Evolutionary conservation across 1,140 invertebrate species (phyloP).

Genomic region (Nasonia giraulti): DNA sequence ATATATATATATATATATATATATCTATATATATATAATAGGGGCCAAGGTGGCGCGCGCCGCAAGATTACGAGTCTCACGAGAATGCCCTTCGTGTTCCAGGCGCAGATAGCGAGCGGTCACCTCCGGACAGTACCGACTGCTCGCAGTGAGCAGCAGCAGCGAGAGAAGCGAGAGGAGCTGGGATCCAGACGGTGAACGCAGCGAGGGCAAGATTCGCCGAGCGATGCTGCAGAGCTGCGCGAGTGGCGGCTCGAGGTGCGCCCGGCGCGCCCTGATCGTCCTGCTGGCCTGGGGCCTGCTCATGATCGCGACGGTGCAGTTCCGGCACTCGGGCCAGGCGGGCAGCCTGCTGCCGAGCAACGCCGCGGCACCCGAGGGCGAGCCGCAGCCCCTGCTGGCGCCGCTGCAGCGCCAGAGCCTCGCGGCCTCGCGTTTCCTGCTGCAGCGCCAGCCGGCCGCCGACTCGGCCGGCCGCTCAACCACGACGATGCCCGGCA

Average conservation of each 20-base stretch:
- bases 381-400: conserved; percentile 1
- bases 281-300: conserved; percentile 73
- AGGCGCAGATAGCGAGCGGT: conserved; percentile 30
- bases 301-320: conserved; percentile 72
- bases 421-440: conserved; percentile 67
- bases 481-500: background rate
- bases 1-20: too few species aligned
- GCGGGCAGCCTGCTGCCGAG: background rate
- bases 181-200: background rate
- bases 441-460: conserved; percentile 65
- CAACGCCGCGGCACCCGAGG: conserved; percentile 29
- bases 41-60: too few species aligned
- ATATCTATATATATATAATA: too few species aligned
- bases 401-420: conserved; percentile 65
- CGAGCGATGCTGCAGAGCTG: conserved; percentile 65
- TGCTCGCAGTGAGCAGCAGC: background rate
- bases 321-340: conserved; percentile 67
- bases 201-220: background rate
- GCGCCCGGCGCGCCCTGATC: conserved; percentile 72
- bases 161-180: background rate
- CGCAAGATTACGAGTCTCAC: too few species aligned
- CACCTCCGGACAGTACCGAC: background rate
- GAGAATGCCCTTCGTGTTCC: background rate
- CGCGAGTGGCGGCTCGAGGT: conserved; percentile 69
- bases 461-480: conserved; percentile 61